Evolutionary conservation across 2,888 invertebrate species (phyloP), one percentile per base, ranked within the genome.

Genomic region (Suillia variegata): DNA sequence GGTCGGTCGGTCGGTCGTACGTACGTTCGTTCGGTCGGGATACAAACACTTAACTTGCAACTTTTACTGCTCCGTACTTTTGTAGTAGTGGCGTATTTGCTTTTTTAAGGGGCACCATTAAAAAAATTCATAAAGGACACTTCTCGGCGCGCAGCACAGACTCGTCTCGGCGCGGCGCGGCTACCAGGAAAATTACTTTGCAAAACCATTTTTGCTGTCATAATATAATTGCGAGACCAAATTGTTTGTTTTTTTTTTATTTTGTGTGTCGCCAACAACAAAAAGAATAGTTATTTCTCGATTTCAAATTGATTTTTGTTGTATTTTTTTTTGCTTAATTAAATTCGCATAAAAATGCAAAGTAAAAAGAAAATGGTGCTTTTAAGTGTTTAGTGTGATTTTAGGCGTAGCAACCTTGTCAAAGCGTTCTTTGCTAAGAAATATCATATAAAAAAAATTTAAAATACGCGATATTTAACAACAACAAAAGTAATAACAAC

Each of bases 61-160:
- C 45, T 45, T 54, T 54, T 38, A 56, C 53, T 52, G 42, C n/a
- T n/a, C n/a, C n/a, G n/a, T n/a, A n/a, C n/a, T n/a, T n/a, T n/a
- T n/a, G n/a, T n/a, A n/a, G n/a, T 60, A 56, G 56, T 60, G 56
- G 56, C 52, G 51, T 59, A 59, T 58, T 62, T 56, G 45, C 48
- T 55, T 54, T 62, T 59, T 54, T 54, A 59, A 56, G 61, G 56
- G 64, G 62, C 58, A 58, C 47, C n/a, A n/a, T n/a, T 33, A 31
- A 55, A 55, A 69, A 60, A 69, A 66, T 69, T 70, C 71, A 69
- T 69, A 70, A 70, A 70, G 70, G 70, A 70, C 67, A 71, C 65
- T 67, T 4, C 45, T 45, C 5, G 18, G 3, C 45, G 45, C 45
- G n/a, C 45, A 45, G n/a, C 20, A 34, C 31, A 34, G n/a, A n/a